Base-by-base conservation (phyloP, 2,113 vertebrate species). In the Hyla sarda region DNA sequence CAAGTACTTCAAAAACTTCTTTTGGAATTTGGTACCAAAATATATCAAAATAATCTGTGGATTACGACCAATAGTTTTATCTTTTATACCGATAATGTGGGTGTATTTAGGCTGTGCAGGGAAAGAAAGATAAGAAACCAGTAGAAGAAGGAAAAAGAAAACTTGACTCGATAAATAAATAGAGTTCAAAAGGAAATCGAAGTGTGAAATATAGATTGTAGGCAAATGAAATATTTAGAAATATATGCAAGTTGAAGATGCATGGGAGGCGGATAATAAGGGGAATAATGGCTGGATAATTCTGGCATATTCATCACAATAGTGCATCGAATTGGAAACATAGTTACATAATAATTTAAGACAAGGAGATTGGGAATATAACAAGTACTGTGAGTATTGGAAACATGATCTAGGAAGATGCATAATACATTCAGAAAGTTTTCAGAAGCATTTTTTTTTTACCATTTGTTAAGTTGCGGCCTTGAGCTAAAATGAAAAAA, bases 141-240 rank as follows among this genome's bases (percentile, higher is more conserved):
- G 73, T 60, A 19, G 84, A 54, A 81, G 85, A 87, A 79, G 0
- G 50, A 47, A 85, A 78, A 92, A 89, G 41, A 41, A 89, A 92
- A 89, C 88, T 87, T 90, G 93, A 90, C 90, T 88, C 92, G 91
- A 85, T 87, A 93, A 92, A 92, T 86, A 88, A 94, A 93, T 95
- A 94, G 93, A 94, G 88, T 89, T 89, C 89, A 84, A 82, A 92
- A 92, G 93, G 92, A 94, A 94, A 95, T 94, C 88, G 90, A 94
- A 94, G 93, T 92, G 93, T 88, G 93, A 93, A 94, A 92, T 93
- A 90, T 91, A 92, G 89, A 92, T 91, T 74, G 91, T 86, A 91
- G 91, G 86, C 87, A 83, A 73, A 85, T 92, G 92, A 95, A 95
- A 95, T 94, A 93, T 94, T 94, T 91, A 91, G 92, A 89, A 90